Base-by-base conservation (phyloP, 1,140 invertebrate species). In the Liolophura sinensis region DNA sequence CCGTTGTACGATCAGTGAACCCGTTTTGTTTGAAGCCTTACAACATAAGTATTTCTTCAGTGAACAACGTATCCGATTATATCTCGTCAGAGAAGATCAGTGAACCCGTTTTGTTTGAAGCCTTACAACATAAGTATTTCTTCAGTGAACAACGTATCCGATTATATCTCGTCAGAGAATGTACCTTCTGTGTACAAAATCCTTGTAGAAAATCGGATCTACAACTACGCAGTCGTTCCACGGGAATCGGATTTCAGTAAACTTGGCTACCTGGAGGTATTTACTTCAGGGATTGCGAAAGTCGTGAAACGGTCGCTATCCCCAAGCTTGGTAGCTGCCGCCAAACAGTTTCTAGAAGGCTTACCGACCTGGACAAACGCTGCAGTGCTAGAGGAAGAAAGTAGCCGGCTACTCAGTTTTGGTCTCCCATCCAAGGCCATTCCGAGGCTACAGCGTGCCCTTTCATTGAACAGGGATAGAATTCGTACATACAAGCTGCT, bases 211-310 rank as follows among this genome's bases (percentile, higher is more conserved):
- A 73, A 73, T 7, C 25, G 49, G n/a, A 63, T 73, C 16, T 83
- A 83, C 65, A 83, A 83, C 64, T 82, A 79, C 58, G 12, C 82
- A 6, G 65, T 83, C 1, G 25, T 78, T 14, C 55, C 67, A 48
- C 60, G 54, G 0, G 57, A 70, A 5, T 48, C 70, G 56, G 12
- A 73, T 20, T 77, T 80, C 25, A 54, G 70, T 14, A 50, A 73
- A 1, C 14, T 70, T 11, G 31, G 31, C 9, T 79, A 73, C 64
- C 48, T 62, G 6, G 62, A 79, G 61, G 75, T 81, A 25, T 79
- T 74, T 25, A 54, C 55, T 16, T 62, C 60, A 14, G 73, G 69
- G 47, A 66, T 62, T 49, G 64, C 68, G 55, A 65, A 62, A 22
- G 72, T 82, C 58, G 59, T 74, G 20, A 70, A 75, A 65, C 59